These are phyloP conservation scores for Venusia cambrica DNA, from an alignment of 2,888 invertebrate species.

Conservation along the genomic window DNA sequence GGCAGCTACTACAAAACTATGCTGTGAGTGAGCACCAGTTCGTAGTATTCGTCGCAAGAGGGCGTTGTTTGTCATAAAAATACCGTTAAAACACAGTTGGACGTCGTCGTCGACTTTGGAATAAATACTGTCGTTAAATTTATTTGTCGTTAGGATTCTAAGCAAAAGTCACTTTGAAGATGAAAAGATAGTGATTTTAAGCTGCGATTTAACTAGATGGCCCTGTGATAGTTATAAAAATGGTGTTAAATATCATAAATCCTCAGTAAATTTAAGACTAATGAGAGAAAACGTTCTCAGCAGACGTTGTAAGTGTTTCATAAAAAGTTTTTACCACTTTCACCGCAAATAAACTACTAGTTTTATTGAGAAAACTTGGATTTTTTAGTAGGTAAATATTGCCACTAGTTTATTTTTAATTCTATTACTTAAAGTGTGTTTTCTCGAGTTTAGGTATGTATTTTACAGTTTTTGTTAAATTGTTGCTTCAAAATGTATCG, in stretches of 20 bases:
- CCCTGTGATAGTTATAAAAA: constrained; percentile 13
- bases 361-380: too few species aligned
- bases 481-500: too few species aligned
- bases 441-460: too few species aligned
- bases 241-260: constrained; percentile 13
- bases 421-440: too few species aligned
- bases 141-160: constrained; percentile 24
- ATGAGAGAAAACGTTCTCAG: constrained; percentile 9
- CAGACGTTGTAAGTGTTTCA: too few species aligned
- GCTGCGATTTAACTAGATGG: constrained; percentile 2
- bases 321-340: too few species aligned
- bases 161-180: constrained; percentile 22
- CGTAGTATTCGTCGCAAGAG: constrained; percentile 24
- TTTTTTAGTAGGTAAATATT: too few species aligned
- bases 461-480: too few species aligned
- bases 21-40: constrained; percentile 8
- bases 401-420: too few species aligned
- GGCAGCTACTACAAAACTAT: too few species aligned
- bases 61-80: constrained; percentile 36
- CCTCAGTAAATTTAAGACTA: constrained; percentile 6
- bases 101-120: constrained; percentile 31
- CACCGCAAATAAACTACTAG: too few species aligned
- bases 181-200: constrained; percentile 17
- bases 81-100: constrained; percentile 39
- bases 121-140: constrained; percentile 46